Percentiles rank a stretch among this genome's conserved stretches.
Conservation (phyloP, 2,113 vertebrate genomes). For the Otis tarda region DNA sequence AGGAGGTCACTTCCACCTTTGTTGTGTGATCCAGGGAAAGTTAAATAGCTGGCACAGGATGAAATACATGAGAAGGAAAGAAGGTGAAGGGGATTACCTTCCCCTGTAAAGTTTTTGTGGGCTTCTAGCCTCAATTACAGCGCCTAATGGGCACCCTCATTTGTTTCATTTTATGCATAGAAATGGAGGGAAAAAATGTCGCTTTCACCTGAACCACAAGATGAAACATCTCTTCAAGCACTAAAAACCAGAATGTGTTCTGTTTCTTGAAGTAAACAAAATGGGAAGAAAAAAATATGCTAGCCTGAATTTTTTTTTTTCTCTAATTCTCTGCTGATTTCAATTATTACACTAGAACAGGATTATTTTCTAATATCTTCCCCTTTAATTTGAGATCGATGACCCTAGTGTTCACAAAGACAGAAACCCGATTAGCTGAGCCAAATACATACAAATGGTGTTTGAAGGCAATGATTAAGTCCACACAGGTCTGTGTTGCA, state of each 20-base stretch:
- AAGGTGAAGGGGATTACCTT: neutral
- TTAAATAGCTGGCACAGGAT: neutral
- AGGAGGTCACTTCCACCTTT: neutral
- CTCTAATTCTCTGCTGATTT: neutral
- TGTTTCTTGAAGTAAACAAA: neutral
- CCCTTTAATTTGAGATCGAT: neutral
- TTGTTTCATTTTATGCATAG: constrained; percentile 1
- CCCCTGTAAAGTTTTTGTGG: neutral
- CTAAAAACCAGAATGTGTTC: neutral
- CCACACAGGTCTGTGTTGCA: neutral
- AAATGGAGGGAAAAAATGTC: neutral
- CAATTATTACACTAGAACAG: neutral
- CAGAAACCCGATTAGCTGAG: neutral
- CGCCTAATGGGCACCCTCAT: neutral
- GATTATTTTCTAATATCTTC: neutral
- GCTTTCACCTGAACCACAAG: neutral
- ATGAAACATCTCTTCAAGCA: neutral
- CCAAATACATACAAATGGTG: neutral
- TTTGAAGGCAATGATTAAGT: neutral
- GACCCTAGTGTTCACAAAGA: neutral
- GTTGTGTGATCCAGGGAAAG: neutral
- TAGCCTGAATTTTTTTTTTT: neutral
- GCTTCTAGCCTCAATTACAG: neutral
- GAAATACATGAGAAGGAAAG: neutral
- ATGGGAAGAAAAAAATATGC: neutral